phyloP scores from a whole-genome alignment of 2,113 vertebrate species.

The Stictonetta naevosa region DNA sequence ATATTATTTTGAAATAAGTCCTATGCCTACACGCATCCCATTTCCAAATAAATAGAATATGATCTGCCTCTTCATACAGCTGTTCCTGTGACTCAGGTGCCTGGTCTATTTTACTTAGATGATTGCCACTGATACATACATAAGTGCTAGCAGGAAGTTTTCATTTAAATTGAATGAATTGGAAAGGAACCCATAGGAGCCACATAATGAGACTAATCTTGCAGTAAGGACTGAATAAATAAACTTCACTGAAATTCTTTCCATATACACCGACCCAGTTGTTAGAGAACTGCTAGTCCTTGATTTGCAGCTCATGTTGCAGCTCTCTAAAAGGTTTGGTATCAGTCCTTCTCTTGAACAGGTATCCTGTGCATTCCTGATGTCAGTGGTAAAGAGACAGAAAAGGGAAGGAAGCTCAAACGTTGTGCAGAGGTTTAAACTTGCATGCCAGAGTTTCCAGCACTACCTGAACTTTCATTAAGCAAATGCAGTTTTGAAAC shows the following conservation, averaged over 20 bases:
- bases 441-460: not conserved
- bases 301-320: not conserved
- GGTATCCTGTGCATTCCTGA: not conserved
- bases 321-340: not conserved
- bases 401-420: not conserved
- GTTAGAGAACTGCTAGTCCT: not conserved
- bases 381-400: not conserved
- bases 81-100: conserved; percentile 1
- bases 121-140: not conserved
- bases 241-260: not conserved
- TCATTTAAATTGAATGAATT: conserved; percentile 36
- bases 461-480: not conserved
- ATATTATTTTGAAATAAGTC: conserved; percentile 70
- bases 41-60: conserved; percentile 46
- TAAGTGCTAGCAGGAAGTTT: not conserved
- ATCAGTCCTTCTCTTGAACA: not conserved
- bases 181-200: not conserved
- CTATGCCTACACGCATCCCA: conserved; percentile 36
- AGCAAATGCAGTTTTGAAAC: not conserved
- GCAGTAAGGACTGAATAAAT: conserved; percentile 25
- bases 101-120: conserved; percentile 50
- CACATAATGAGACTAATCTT: conserved; percentile 9
- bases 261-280: not conserved
- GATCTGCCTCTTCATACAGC: conserved; percentile 30
- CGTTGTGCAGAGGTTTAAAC: not conserved